These are phyloP conservation scores for Camponotus vicinus DNA, from an alignment of 1,140 invertebrate species.

Conservation along the genomic window DNA sequence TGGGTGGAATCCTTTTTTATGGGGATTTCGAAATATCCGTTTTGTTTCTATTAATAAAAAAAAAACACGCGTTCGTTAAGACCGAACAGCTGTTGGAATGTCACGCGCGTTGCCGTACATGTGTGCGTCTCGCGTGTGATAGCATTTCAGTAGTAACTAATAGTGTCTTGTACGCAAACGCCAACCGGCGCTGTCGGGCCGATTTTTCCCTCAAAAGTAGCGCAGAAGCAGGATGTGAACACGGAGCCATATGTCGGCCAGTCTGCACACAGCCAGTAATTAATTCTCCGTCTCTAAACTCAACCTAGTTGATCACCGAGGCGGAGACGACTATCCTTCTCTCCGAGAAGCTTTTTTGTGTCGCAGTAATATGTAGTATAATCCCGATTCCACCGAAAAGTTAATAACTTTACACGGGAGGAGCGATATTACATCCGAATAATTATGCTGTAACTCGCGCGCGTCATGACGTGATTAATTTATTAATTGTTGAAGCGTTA, in stretches of 20 bases:
- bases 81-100: conserved; percentile 41
- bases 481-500: neutral
- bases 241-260: conserved; percentile 69
- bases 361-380: neutral
- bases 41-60: neutral
- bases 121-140: conserved; percentile 12
- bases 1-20: neutral
- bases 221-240: conserved; percentile 61
- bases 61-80: conserved; percentile 42
- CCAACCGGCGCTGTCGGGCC: conserved; percentile 41
- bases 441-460: conserved; percentile 3
- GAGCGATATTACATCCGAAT: conserved; percentile 14
- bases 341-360: conserved; percentile 55
- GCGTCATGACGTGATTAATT: neutral
- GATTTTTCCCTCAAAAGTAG: conserved; percentile 62
- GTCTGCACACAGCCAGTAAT: conserved; percentile 44
- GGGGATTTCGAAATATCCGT: conserved; percentile 38
- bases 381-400: conserved; percentile 30
- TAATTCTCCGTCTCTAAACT: conserved; percentile 52
- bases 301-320: conserved; percentile 62
- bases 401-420: conserved; percentile 11
- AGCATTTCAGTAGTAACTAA: conserved; percentile 52
- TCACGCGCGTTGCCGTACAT: conserved; percentile 42
- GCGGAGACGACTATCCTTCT: conserved; percentile 56
- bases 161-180: conserved; percentile 54